phyloP scores from a whole-genome alignment of 2,113 vertebrate genomes.

The Sylvietta virens region DNA sequence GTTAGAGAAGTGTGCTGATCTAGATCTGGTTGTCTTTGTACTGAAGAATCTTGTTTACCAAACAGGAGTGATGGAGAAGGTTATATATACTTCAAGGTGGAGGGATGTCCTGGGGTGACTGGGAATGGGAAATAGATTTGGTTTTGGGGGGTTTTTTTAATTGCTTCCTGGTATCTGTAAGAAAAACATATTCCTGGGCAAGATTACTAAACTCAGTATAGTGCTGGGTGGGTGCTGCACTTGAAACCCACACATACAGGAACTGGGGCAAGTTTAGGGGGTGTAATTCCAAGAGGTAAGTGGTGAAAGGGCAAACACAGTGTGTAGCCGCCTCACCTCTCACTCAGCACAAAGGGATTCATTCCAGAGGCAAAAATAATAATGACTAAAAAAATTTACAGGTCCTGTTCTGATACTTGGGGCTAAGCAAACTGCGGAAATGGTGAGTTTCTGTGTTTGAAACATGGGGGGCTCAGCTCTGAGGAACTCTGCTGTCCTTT shows the following conservation, averaged over 20 bases:
- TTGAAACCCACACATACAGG: background rate
- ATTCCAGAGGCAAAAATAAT: background rate
- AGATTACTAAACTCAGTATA: background rate
- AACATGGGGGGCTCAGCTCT: background rate
- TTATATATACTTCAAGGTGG: background rate
- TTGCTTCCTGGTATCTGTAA: background rate
- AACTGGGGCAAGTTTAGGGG: background rate
- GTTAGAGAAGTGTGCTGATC: background rate
- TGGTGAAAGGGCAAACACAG: background rate
- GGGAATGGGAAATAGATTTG: background rate
- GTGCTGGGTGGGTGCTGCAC: background rate
- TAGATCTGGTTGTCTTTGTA: background rate
- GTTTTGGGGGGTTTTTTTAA: background rate
- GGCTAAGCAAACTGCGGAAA: background rate
- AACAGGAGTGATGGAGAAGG: background rate
- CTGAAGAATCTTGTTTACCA: background rate
- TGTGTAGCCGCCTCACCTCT: background rate
- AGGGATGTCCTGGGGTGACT: background rate
- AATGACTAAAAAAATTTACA: background rate
- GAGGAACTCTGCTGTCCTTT: background rate
- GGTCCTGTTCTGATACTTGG: background rate
- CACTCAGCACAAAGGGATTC: background rate
- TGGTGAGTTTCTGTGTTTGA: background rate
- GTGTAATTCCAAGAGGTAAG: background rate
- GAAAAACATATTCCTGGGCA: background rate